Evolutionary conservation across 2,113 vertebrate genomes (phyloP), one percentile per base, ranked within the genome.

Genomic region (Rhagologus leucostigma): DNA sequence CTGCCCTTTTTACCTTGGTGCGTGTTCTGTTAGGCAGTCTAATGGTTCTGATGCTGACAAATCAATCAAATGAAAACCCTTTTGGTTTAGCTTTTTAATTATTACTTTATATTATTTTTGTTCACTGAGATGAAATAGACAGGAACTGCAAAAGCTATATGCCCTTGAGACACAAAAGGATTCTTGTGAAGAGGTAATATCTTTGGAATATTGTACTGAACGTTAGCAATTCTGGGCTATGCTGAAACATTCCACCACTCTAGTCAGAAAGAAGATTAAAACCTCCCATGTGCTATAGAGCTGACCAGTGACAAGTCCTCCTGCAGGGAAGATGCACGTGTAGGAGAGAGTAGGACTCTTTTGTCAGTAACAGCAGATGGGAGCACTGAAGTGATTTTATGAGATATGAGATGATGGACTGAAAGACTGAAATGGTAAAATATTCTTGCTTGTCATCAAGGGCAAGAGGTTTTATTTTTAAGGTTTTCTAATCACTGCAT

Each of bases 221-320:
- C 73, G 37, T 65, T 69, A 59, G 60, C 32, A 90, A 73, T 71
- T 96, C 44, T 70, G 46, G 29, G 42, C 20, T 91, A 33, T 39
- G 44, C 44, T 74, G 18, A 56, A 50, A 69, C 21, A 62, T 90
- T 95, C 86, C 49, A 64, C 42, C 41, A 57, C 37, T 56, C 32
- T 65, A 37, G 32, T 68, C 41, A 90, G 76, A 88, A 91, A 56
- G 42, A 90, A 84, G 63, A 91, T 81, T 90, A 90, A 95, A 91
- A 53, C 30, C 11, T 62, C 16, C 13, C 53, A 8, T 39, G 11
- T 75, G 37, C 19, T 75, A 22, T 49, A 37, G 21, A 90, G 49
- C 52, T 91, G 86, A 71, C 70, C 84, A 56, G 59, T 20, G 24
- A 46, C 47, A 70, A 81, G 62, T 59, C 52, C n/a, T 69, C 37